These are phyloP conservation scores for Amyelois transitella DNA, from an alignment of 1,140 invertebrate species.

Conservation along the genomic window DNA sequence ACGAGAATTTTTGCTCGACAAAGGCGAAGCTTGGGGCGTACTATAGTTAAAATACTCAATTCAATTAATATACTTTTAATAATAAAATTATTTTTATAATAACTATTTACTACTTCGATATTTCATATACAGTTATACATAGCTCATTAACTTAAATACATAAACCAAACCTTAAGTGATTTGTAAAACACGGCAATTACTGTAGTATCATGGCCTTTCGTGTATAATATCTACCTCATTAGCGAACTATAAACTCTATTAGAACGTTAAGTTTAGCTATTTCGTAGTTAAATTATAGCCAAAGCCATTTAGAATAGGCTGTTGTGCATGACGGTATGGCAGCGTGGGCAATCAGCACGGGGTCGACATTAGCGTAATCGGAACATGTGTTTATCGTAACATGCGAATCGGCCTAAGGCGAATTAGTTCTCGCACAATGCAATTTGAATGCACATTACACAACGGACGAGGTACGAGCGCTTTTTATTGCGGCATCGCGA, in stretches of 20 bases:
- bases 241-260: neutral
- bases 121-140: neutral
- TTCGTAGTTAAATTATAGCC: neutral
- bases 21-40: no score
- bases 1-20: no score
- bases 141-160: neutral
- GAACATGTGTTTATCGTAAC: slow-evolving; percentile 72
- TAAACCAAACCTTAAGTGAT: neutral
- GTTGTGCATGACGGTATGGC: slow-evolving; percentile 13
- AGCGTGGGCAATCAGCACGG: slow-evolving; percentile 24
- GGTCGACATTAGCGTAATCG: slow-evolving; percentile 46
- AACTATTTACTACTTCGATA: no score
- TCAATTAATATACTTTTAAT: no score
- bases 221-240: neutral
- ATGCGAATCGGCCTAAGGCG: slow-evolving; percentile 69
- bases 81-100: no score
- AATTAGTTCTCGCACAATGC: slow-evolving; percentile 74
- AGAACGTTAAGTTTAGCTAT: neutral
- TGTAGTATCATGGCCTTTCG: neutral
- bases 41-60: no score
- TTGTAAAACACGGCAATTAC: neutral
- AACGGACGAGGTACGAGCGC: slow-evolving; percentile 69
- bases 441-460: slow-evolving; percentile 74
- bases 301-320: neutral
- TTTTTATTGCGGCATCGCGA: slow-evolving; percentile 74